These are phyloP conservation scores for Drosophila neonasuta DNA, from an alignment of 2,888 invertebrate species.

Conservation along the genomic window DNA sequence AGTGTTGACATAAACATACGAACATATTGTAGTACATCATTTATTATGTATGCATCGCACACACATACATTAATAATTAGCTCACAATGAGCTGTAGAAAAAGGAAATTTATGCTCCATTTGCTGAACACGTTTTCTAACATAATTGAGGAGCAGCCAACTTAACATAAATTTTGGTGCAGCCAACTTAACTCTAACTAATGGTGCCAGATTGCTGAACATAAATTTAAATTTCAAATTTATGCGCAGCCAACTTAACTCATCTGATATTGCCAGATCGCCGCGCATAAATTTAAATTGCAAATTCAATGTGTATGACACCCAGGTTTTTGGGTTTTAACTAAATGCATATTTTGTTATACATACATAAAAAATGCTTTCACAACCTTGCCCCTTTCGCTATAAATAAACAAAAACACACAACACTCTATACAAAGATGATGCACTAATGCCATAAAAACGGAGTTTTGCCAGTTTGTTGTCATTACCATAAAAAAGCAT, in stretches of 20 bases:
- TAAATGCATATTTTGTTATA: not conserved
- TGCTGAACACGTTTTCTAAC: not conserved
- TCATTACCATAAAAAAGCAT: slow-evolving; percentile 39
- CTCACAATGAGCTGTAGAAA: not conserved
- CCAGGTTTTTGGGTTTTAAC: not conserved
- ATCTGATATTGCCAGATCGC: not conserved
- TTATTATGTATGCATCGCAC: not conserved
- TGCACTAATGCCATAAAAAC: slow-evolving; percentile 26
- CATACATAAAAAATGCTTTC: not conserved
- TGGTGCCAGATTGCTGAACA: slow-evolving; percentile 4
- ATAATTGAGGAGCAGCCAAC: slow-evolving; percentile 7
- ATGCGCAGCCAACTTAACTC: not conserved
- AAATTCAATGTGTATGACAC: not conserved
- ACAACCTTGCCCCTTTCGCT: slow-evolving; percentile 5
- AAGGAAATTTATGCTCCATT: not conserved
- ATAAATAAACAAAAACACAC: slow-evolving; percentile 15
- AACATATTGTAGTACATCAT: not conserved
- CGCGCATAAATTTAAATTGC: slow-evolving; percentile 12
- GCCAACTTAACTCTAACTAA: slow-evolving; percentile 9
- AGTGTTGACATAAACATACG: slow-evolving; percentile 11
- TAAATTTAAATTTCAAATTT: not conserved
- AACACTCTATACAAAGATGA: slow-evolving; percentile 23
- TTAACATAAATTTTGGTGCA: slow-evolving; percentile 1
- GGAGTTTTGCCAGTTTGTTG: slow-evolving; percentile 23
- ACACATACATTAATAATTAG: not conserved